These are phyloP conservation scores for Zaprionus ghesquierei DNA, from an alignment of 1,140 invertebrate species.

Conservation along the genomic window DNA sequence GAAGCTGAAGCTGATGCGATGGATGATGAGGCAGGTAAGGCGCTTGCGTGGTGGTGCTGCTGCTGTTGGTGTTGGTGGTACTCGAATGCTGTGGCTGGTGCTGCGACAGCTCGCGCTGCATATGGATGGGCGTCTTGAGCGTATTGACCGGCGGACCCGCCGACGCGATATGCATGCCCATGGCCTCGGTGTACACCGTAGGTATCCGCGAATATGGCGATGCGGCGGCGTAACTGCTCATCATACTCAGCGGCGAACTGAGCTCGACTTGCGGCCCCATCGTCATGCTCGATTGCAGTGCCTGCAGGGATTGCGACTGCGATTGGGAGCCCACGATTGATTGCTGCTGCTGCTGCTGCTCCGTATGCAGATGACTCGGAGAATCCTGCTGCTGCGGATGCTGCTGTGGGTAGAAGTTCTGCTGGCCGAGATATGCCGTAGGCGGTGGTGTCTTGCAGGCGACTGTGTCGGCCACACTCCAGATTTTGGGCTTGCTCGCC, in stretches of 20 bases:
- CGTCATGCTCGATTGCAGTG: constrained; percentile 32
- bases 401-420: constrained; percentile 71
- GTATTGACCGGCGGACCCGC: constrained; percentile 32
- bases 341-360: constrained; percentile 41
- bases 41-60: constrained; percentile 16
- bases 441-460: constrained; percentile 97
- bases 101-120: constrained; percentile 49
- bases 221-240: constrained; percentile 80
- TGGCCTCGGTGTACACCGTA: constrained; percentile 77
- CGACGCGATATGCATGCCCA: constrained; percentile 63
- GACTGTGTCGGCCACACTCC: constrained; percentile 97
- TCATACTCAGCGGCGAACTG: constrained; percentile 80
- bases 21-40: constrained; percentile 40
- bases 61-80: constrained; percentile 3
- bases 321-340: neutral
- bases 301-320: constrained; percentile 3
- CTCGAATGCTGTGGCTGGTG: constrained; percentile 41
- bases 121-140: constrained; percentile 73
- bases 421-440: constrained; percentile 78
- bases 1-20: constrained; percentile 29
- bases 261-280: constrained; percentile 60
- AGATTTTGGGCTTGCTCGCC: constrained; percentile 98
- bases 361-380: constrained; percentile 24
- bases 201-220: constrained; percentile 82
- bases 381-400: constrained; percentile 36